Conservation (phyloP, 2,113 vertebrate species). For the Zootoca vivipara region DNA sequence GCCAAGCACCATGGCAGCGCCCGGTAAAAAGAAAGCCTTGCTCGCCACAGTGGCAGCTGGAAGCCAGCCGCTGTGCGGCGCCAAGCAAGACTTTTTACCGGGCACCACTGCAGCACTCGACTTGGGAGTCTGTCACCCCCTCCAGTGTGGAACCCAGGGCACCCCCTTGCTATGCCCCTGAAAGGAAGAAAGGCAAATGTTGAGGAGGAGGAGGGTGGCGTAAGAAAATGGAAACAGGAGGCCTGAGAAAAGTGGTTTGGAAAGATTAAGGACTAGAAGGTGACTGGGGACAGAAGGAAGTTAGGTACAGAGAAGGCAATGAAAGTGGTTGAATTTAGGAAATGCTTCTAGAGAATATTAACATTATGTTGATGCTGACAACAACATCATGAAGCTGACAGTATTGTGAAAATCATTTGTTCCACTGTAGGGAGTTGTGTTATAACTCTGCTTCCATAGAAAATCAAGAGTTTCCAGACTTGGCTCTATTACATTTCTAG, state of each 20-base stretch:
- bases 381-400: not conserved
- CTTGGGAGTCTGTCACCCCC: no score
- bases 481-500: constrained; percentile 42
- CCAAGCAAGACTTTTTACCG: no score
- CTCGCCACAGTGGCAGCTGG: no score
- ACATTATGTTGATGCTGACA: not conserved
- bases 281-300: not conserved
- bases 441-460: not conserved
- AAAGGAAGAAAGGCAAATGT: not conserved
- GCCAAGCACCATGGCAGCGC: no score
- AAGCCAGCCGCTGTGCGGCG: no score
- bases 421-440: not conserved
- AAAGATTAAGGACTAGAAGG: not conserved
- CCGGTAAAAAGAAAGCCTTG: no score
- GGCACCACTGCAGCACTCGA: no score
- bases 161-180: no score
- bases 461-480: not conserved
- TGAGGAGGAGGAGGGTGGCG: not conserved
- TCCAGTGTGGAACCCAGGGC: no score
- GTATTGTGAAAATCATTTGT: not conserved
- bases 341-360: not conserved
- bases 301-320: not conserved
- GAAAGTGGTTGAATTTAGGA: not conserved
- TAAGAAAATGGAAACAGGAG: not conserved
- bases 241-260: not conserved